These are phyloP conservation scores for Cryptoleucopteryx plumbea DNA, from an alignment of 2,113 vertebrate genomes.

Conservation along the genomic window DNA sequence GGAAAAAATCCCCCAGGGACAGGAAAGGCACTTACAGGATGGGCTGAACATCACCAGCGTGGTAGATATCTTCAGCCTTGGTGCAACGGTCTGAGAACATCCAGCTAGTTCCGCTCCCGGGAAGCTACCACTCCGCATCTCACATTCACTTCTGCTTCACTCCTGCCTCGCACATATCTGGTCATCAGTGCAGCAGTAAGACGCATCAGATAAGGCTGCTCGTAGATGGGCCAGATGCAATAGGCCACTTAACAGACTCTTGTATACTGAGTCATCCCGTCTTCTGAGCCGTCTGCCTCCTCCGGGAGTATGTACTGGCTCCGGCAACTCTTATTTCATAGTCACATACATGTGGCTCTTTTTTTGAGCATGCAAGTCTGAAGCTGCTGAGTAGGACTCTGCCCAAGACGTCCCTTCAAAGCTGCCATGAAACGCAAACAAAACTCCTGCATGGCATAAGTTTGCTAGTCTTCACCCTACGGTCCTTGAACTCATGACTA, in stretches of 20 bases:
- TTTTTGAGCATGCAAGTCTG: accelerated
- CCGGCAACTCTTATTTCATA: accelerated
- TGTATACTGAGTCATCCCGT: neutral
- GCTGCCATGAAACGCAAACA: neutral
- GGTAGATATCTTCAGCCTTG: neutral
- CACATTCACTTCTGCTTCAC: conserved; percentile 1
- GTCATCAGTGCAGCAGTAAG: neutral
- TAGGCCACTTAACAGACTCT: accelerated
- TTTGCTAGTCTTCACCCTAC: neutral
- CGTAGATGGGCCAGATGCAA: neutral
- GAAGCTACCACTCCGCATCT: conserved; percentile 19
- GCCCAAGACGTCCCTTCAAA: neutral
- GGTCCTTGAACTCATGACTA: conserved; percentile 38
- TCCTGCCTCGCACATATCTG: neutral
- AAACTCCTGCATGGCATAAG: neutral
- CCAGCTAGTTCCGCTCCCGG: conserved; percentile 2
- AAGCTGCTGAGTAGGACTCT: neutral
- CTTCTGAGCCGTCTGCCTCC: neutral
- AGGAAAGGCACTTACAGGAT: neutral
- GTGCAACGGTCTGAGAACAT: neutral
- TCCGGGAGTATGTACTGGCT: neutral
- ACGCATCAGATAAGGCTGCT: neutral
- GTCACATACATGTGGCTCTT: accelerated
- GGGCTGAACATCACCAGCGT: neutral
- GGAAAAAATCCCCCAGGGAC: accelerated